Evolutionary conservation across 2,888 invertebrate genomes (phyloP).

Genomic region (Strigamia maritima): DNA sequence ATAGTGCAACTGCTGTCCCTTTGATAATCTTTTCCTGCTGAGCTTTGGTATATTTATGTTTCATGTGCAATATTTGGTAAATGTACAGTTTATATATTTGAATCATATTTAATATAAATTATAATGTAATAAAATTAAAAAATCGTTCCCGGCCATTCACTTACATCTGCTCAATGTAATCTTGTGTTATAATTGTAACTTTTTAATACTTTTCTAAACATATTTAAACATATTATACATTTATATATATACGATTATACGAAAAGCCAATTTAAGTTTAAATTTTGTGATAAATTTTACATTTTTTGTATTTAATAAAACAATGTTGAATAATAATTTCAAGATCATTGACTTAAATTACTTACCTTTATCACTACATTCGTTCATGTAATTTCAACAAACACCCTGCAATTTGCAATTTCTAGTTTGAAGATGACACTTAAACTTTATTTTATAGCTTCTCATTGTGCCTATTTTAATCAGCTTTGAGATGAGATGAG

Average conservation of each 20-base stretch:
- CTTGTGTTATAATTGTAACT: background rate
- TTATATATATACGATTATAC: background rate
- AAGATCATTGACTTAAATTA: constrained; percentile 12
- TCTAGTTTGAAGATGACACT: background rate
- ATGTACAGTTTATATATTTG: constrained; percentile 18
- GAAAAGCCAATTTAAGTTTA: background rate
- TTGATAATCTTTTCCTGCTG: background rate
- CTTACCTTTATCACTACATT: background rate
- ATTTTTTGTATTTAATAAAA: constrained; percentile 18
- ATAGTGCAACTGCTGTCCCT: background rate
- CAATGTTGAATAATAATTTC: background rate
- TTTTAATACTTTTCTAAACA: background rate
- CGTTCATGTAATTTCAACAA: background rate
- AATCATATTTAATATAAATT: constrained; percentile 22
- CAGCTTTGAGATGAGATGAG: constrained; percentile 10
- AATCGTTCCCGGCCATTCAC: background rate
- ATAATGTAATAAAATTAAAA: background rate
- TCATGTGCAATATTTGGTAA: constrained; percentile 25
- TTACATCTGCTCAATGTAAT: background rate
- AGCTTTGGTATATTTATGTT: constrained; percentile 9
- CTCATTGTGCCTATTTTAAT: background rate
- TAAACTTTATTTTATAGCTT: background rate
- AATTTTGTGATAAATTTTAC: constrained; percentile 25
- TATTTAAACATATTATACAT: background rate
- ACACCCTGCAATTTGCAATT: background rate